Base-by-base conservation (phyloP, 2,113 vertebrate species). In the Rhegmatorhina hoffmannsi region DNA sequence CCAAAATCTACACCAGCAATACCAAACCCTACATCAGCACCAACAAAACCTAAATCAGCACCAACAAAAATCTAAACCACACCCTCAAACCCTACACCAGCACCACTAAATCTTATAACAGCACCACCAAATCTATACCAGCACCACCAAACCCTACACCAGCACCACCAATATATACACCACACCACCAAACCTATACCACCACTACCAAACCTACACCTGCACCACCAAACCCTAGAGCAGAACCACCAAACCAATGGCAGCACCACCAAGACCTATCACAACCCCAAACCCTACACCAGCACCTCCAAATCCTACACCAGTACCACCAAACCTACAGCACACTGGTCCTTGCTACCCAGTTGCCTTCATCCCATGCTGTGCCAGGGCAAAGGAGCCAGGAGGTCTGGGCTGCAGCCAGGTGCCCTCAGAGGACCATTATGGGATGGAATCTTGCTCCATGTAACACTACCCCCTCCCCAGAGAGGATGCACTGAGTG, bases 311-410 rank as follows among this genome's bases (percentile, higher is more conserved):
- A 78, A 38, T 6, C 11, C 29, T 3, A 7, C 7, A 31, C 13
- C 29, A 79, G 7, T 34, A 17, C 3, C 5, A 72, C 20, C 15
- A 78, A 17, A 21, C 38, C 55, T 56, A 33, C 25, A 52, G 9
- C 11, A 5, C 29, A 20, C 19, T 55, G 58, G 60, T 44, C 34
- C 34, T 38, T 53, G 20, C 26, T 43, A 11, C 62, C 44, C 36
- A 33, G 13, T 0, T 75, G 11, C 55, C 73, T 49, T 81, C 40
- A 77, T 5, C 26, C 10, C 76, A 44, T 1, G 0, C 6, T 1
- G 4, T 36, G 69, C 16, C 4, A 1, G 29, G 11, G 13, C 15
- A 43, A 78, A 56, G 31, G 47, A 79, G 38, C 25, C 62, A 49
- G 63, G 24, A 86, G 68, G 53, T 17, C 19, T 53, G 40, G 21